Base-by-base conservation (phyloP, 2,113 vertebrate species). In the Campylomormyrus numenius region DNA sequence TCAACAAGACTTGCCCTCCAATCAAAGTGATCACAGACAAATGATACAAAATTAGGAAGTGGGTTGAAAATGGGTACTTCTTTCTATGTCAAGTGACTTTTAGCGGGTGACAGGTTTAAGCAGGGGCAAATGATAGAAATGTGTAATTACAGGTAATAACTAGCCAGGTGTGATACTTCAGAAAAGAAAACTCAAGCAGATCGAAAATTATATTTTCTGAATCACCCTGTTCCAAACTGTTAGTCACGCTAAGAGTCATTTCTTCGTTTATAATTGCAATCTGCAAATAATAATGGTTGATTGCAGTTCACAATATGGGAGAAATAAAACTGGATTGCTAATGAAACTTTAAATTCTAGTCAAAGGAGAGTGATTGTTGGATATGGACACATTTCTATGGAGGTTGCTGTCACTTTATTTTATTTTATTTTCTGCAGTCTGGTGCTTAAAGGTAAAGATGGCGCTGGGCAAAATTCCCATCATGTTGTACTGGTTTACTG, bases 111-210 rank as follows among this genome's bases (percentile, higher is more conserved):
- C 93, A 93, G 87, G 85, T 95, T 95, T 91, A 92, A 94, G 93
- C 91, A 92, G 93, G 89, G 92, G 24, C 88, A 89, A 15, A 70
- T 88, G 62, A 53, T 90, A 56, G 48, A 88, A 89, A 80, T 91
- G 94, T 94, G 94, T 94, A 96, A 95, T 96, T 97, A 96, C 90
- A 92, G 91, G 89, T 95, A 95, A 92, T 94, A 90, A 92, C 93
- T 94, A 94, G 89, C 96, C 91, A 94, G 93, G 91, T 93, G 92
- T 90, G 31, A 91, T 46, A 87, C 90, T 95, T 95, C 93, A 89
- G 92, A 94, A 92, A 91, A 53, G 27, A 53, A 89, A 89, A 90
- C 90, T 46, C 39, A 91, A 93, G 91, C 91, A 93, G 89, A 50
- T 85, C 85, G 70, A 91, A 94, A 93, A 92, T 92, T 66, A 88